Evolutionary conservation across 2,888 invertebrate species (phyloP), one percentile per base, ranked within the genome.

Genomic region (Pandemis heparana): DNA sequence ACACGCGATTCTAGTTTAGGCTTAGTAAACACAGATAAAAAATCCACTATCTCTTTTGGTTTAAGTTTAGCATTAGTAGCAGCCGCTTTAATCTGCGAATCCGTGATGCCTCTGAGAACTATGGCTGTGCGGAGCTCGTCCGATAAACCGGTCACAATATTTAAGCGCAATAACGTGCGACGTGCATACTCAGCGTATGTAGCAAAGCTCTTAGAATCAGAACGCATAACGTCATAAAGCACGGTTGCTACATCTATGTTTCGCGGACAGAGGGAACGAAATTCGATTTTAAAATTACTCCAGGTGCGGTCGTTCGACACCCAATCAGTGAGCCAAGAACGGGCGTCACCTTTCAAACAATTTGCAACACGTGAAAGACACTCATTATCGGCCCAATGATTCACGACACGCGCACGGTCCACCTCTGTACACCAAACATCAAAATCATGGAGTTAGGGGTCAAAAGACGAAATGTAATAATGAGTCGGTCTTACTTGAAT

Each of bases 121-220:
- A 72, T 72, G 5, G 72, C 67, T 3, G 56, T 38, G 12, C 39
- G 23, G 9, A 74, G 48, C 1, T 73, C 74, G 10, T 74, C 70
- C 5, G 59, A 38, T 16, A 71, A 53, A 18, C 70, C 53, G 2
- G n/a, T 70, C 10, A 70, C 70, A 43, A 70, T 70, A 14, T 51
- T 48, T 51, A 62, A 60, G 0, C 82, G 77, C 4, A 83, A 63
- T 12, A 83, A 23, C 0, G 82, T 74, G 1, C 79, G 75, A 6
- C 82, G 75, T 0, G 81, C 83, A 41, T 83, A 83, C 38, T 83
- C 83, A 0, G 81, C 79, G 38, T 82, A 84, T 0, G 81, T 77
- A 0, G 65, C 0, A 60, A 74, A 83, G 5, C 72, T 76, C 39
- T 79, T 77, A 0, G 83, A 82, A 0, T 71, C 77, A 0, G 77